A percentile compares a stretch with the other conserved stretches of the same genome.
Conservation (phyloP, 2,888 invertebrate species). For the Coremacera marginata region DNA sequence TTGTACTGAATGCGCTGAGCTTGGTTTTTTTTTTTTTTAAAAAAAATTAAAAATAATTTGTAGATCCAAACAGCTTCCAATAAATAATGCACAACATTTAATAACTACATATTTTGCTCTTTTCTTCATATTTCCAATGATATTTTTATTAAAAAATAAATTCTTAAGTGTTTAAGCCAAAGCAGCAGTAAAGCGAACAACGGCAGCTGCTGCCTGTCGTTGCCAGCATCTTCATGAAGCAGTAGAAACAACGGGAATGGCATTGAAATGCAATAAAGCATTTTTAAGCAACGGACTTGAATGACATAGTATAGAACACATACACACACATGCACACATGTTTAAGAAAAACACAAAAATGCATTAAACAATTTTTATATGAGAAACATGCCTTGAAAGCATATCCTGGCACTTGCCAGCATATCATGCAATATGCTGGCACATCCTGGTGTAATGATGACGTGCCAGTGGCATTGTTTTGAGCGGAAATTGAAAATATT, state of each 20-base stretch:
- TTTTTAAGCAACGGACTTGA: neutral
- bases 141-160: constrained; percentile 14
- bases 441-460: neutral
- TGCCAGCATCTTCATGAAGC: constrained; percentile 1
- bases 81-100: too few species aligned
- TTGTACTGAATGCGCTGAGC: too few species aligned
- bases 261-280: constrained; percentile 20
- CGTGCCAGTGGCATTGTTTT: constrained; percentile 1
- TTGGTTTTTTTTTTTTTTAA: neutral
- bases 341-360: neutral
- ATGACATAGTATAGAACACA: neutral
- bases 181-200: neutral
- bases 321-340: constrained; percentile 10
- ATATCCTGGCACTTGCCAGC: neutral
- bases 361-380: constrained; percentile 15
- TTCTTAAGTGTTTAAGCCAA: neutral
- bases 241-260: neutral
- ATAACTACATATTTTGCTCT: constrained; percentile 7
- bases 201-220: neutral
- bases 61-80: neutral
- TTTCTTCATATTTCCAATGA: neutral
- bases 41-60: neutral
- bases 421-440: constrained; percentile 2
- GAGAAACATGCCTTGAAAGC: neutral
- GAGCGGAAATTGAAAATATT: neutral